phyloP scores from a whole-genome alignment of 2,113 vertebrate genomes.

The Onychostruthus taczanowskii region DNA sequence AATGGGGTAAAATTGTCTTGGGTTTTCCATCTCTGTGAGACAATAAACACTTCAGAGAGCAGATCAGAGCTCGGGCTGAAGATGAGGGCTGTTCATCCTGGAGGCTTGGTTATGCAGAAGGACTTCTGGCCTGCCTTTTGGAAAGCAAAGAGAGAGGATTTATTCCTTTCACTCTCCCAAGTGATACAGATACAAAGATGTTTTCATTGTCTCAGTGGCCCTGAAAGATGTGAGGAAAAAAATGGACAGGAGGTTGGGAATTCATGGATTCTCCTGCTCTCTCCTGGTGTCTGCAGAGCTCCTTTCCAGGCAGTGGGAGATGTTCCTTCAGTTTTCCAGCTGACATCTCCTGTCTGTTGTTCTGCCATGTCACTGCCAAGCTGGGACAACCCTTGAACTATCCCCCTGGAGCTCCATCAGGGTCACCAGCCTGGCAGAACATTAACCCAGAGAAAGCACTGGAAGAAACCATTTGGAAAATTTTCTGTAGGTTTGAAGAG shows the following conservation, averaged over 20 bases:
- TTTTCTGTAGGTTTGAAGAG: background rate
- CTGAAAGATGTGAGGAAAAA: background rate
- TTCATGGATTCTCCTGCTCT: background rate
- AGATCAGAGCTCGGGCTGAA: fast-evolving
- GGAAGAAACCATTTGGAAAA: background rate
- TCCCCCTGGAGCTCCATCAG: background rate
- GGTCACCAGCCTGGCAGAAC: background rate
- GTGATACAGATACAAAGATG: background rate
- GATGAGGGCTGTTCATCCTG: background rate
- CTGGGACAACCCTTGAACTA: background rate
- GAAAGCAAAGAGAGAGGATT: background rate
- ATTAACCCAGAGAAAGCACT: background rate
- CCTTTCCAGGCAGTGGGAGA: background rate
- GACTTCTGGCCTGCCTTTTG: background rate
- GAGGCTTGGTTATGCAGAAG: background rate
- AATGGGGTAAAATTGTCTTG: background rate
- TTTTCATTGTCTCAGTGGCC: background rate
- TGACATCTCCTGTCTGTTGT: background rate
- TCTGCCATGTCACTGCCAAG: background rate
- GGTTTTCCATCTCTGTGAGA: background rate
- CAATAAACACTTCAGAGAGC: background rate
- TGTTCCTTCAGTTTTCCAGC: background rate
- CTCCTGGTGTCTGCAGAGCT: background rate
- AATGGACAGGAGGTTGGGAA: background rate
- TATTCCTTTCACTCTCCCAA: background rate